phyloP scores from a whole-genome alignment of 2,888 invertebrate species.

The Pseudococcus longispinus region DNA sequence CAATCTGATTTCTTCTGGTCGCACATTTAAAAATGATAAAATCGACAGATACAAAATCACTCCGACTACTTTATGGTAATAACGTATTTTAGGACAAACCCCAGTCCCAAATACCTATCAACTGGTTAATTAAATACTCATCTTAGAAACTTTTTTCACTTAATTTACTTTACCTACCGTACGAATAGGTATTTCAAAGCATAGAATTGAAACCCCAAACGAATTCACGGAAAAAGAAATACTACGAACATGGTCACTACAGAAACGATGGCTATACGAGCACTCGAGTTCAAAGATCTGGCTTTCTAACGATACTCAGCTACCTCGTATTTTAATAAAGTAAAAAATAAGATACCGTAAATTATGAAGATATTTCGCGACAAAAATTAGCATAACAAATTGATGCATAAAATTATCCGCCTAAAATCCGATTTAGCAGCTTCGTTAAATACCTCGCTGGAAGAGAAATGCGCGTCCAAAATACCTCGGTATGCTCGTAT shows the following conservation, averaged over 20 bases:
- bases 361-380: slow-evolving; percentile 30
- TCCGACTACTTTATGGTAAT: too few species aligned
- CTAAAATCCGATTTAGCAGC: background rate
- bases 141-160: background rate
- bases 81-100: too few species aligned
- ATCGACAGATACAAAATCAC: too few species aligned
- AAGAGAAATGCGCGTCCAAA: background rate
- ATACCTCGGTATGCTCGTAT: background rate
- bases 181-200: background rate
- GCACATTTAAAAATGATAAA: too few species aligned
- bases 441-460: background rate
- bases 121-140: background rate
- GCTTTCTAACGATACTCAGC: background rate
- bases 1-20: too few species aligned
- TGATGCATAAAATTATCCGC: slow-evolving; percentile 1
- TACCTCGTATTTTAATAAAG: background rate
- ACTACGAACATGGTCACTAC: background rate
- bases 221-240: background rate
- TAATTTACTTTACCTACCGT: background rate
- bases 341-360: background rate
- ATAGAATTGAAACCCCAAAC: background rate
- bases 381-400: slow-evolving; percentile 29
- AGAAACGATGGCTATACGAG: background rate
- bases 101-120: too few species aligned
- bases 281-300: background rate